Base-by-base conservation (phyloP, 2,797 vertebrate species). In the Scarus forsteni region DNA sequence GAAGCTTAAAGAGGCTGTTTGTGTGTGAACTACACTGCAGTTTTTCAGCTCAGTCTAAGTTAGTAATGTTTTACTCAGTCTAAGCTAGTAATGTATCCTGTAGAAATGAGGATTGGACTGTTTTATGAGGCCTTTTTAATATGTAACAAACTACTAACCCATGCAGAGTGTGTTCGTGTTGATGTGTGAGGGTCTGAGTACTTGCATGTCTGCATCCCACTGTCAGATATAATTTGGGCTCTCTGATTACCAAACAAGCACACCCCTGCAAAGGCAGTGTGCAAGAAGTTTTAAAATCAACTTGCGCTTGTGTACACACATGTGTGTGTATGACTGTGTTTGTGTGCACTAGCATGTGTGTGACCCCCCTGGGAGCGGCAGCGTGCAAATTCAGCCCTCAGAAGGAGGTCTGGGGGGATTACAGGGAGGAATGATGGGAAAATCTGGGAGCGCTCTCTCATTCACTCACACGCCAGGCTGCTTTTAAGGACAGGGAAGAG, bases 321-420 rank as follows among this genome's bases (percentile, higher is more conserved):
- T 73, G 68, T 72, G 7, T 36, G 45, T 57, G 54, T 43, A 43
- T 36, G 76, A 27, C 55, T 57, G 35, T 74, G 66, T 57, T 59
- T 61, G 45, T 63, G 60, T 67, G 65, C 40, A 55, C 70, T 57
- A 58, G 73, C 35, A 56, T 71, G 73, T 77, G 62, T 77, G 69
- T 16, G 71, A 63, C 68, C 79, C 86, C 81, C 81, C 6, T 40
- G 85, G 62, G 90, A 86, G 84, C 5, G 18, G 50, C 70, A 91
- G 87, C 89, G 86, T 93, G 92, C 89, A 89, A 88, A 88, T 84
- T 79, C 87, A 85, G 77, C 80, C 84, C 88, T 87, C 83, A 84
- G 89, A 89, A 88, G 90, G 85, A 90, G 84, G 89, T 90, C 91
- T 89, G 66, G 78, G 81, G 89, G 91, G 91, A 92, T 92, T 90